Conservation (phyloP, 2,888 invertebrate genomes). For the Plutella xylostella region DNA sequence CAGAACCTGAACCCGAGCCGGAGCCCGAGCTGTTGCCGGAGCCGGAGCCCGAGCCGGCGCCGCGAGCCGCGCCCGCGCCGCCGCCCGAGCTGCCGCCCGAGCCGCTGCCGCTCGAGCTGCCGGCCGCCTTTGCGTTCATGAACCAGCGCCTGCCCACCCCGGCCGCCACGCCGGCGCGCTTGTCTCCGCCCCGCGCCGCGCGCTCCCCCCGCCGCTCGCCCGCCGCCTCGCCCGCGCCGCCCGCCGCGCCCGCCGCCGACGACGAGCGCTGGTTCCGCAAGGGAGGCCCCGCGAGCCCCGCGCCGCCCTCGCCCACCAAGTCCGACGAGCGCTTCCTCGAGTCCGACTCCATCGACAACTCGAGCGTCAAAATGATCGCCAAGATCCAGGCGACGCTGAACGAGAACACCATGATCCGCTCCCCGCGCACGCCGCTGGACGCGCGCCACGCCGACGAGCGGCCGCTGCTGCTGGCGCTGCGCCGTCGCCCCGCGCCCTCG, state of each 20-base stretch:
- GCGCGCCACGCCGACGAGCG: slow-evolving; percentile 56
- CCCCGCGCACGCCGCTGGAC: slow-evolving; percentile 62
- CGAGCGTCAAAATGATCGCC: slow-evolving; percentile 58
- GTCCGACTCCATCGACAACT: slow-evolving; percentile 51
- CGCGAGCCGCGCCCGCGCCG: slow-evolving; percentile 12
- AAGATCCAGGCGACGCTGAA: slow-evolving; percentile 61
- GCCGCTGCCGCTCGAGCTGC: not conserved
- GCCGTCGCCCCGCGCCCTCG: slow-evolving; percentile 26
- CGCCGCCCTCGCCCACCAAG: slow-evolving; percentile 41
- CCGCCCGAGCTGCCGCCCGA: not conserved
- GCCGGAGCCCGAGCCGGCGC: slow-evolving; percentile 26
- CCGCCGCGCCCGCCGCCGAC: slow-evolving; percentile 21
- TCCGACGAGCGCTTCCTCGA: slow-evolving; percentile 57
- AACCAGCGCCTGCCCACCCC: not conserved
- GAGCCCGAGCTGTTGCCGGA: slow-evolving; percentile 47
- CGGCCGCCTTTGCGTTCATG: not conserved
- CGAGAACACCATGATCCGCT: slow-evolving; percentile 64
- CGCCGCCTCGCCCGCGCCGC: slow-evolving; percentile 18
- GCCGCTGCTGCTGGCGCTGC: slow-evolving; percentile 31
- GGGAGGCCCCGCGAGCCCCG: slow-evolving; percentile 50
- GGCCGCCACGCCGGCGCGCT: not conserved
- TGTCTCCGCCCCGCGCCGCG: not conserved
- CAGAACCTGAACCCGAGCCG: slow-evolving; percentile 68
- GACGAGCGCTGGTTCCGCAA: slow-evolving; percentile 54
- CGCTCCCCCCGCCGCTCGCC: slow-evolving; percentile 25